Percentiles rank a stretch among this genome's conserved stretches.
Conservation (phyloP, 2,888 invertebrate genomes). For the Phytoseiulus persimilis region DNA sequence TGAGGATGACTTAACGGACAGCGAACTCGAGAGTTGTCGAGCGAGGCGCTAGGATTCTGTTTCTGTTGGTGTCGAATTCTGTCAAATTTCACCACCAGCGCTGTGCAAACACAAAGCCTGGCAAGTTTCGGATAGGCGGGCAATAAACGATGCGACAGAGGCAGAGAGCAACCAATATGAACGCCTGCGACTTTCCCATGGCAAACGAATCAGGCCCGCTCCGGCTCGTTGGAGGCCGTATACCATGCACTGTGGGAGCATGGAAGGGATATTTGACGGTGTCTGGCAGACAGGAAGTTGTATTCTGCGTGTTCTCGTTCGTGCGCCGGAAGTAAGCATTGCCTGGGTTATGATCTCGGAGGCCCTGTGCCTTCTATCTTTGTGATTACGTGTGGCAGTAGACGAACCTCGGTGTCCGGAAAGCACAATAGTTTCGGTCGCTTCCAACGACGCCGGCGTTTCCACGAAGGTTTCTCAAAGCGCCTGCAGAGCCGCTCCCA, state of each 20-base stretch:
- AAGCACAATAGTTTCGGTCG: neutral
- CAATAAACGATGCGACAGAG: too few relatives aligned
- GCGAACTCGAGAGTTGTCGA: too few relatives aligned
- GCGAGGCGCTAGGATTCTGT: too few relatives aligned
- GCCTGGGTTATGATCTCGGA: neutral
- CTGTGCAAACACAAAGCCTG: too few relatives aligned
- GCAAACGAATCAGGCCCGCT: neutral
- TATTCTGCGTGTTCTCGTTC: neutral
- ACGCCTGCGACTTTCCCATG: neutral
- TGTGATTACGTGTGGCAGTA: neutral
- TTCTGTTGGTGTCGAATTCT: too few relatives aligned
- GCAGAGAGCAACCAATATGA: too few relatives aligned
- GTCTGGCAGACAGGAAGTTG: neutral
- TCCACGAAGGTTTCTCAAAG: too few relatives aligned
- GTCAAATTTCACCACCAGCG: too few relatives aligned
- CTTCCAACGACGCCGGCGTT: too few relatives aligned
- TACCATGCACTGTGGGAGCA: neutral
- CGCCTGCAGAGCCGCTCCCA: too few relatives aligned
- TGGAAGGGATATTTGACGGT: neutral
- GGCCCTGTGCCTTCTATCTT: neutral
- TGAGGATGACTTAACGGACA: too few relatives aligned
- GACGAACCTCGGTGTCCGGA: neutral
- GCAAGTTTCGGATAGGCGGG: too few relatives aligned
- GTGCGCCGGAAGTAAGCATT: neutral
- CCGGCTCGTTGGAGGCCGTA: neutral